These are phyloP conservation scores for Coregonus suidteri DNA, from an alignment of 2,797 vertebrate genomes.

Conservation along the genomic window DNA sequence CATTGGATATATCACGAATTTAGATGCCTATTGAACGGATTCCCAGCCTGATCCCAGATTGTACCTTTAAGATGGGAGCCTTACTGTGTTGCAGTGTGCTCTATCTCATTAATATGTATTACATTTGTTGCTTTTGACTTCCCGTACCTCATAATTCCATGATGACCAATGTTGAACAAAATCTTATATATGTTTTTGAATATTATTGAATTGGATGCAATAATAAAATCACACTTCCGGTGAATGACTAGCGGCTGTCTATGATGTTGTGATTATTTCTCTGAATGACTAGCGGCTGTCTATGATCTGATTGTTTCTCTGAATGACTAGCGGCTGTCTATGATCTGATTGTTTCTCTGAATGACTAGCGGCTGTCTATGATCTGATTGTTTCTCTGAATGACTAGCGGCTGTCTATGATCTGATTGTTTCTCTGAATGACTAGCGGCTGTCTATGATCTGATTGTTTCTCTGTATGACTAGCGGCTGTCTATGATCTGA, in stretches of 20 bases:
- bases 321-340: slow-evolving; percentile 12
- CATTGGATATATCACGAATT: neutral
- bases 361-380: slow-evolving; percentile 23
- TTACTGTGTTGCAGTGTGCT: neutral
- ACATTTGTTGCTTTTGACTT: slow-evolving; percentile 58
- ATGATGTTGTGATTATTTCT: slow-evolving; percentile 16
- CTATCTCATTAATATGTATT: slow-evolving; percentile 44
- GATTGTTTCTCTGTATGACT: neutral
- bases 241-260: slow-evolving; percentile 22
- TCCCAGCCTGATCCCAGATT: neutral
- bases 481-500: slow-evolving; percentile 30
- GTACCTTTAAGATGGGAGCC: slow-evolving; percentile 19
- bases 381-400: slow-evolving; percentile 2
- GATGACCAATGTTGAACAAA: slow-evolving; percentile 61
- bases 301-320: neutral
- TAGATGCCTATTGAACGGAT: neutral
- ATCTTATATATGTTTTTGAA: slow-evolving; percentile 51
- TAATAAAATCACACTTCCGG: slow-evolving; percentile 68
- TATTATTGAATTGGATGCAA: slow-evolving; percentile 70
- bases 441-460: slow-evolving; percentile 30
- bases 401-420: slow-evolving; percentile 28
- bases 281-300: neutral
- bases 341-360: slow-evolving; percentile 2
- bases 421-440: neutral
- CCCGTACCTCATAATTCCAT: slow-evolving; percentile 51